Conservation (phyloP, 2,797 vertebrate genomes). For the Gadopsis marmoratus region DNA sequence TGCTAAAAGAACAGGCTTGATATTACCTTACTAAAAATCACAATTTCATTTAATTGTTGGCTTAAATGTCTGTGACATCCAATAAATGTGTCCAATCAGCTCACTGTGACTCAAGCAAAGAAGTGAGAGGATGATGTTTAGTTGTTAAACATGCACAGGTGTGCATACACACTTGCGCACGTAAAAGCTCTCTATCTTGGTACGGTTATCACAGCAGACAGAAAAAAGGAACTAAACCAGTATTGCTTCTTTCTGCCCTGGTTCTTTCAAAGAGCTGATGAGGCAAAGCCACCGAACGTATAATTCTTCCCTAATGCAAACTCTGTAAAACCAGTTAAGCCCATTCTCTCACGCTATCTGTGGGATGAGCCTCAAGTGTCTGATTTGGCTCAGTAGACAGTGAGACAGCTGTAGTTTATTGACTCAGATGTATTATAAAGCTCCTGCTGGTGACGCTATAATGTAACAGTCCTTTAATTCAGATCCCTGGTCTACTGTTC, state of each 20-base stretch:
- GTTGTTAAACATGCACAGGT: conserved; percentile 15
- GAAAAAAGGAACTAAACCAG: background rate
- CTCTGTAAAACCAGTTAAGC: conserved; percentile 27
- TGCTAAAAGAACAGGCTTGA: background rate
- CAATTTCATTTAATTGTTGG: background rate
- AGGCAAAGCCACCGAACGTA: conserved; percentile 22
- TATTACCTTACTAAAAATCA: background rate
- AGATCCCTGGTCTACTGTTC: conserved; percentile 18
- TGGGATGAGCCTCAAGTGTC: conserved; percentile 28
- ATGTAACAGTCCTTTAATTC: conserved; percentile 36
- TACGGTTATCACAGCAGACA: conserved; percentile 7
- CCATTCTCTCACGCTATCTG: conserved; percentile 16
- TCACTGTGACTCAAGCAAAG: conserved; percentile 1
- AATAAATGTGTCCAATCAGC: conserved; percentile 18
- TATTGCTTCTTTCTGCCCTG: conserved; percentile 8
- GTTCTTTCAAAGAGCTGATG: conserved; percentile 24
- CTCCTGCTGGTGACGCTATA: conserved; percentile 35
- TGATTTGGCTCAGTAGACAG: conserved; percentile 31
- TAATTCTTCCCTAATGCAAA: conserved; percentile 12
- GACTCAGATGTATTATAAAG: conserved; percentile 34
- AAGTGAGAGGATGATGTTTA: conserved; percentile 13
- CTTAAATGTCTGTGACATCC: background rate
- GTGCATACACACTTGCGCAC: background rate
- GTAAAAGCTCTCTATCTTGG: background rate
- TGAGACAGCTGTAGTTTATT: conserved; percentile 19